Base-by-base conservation (phyloP, 2,888 invertebrate species). In the Gonocerus acuteangulatus region DNA sequence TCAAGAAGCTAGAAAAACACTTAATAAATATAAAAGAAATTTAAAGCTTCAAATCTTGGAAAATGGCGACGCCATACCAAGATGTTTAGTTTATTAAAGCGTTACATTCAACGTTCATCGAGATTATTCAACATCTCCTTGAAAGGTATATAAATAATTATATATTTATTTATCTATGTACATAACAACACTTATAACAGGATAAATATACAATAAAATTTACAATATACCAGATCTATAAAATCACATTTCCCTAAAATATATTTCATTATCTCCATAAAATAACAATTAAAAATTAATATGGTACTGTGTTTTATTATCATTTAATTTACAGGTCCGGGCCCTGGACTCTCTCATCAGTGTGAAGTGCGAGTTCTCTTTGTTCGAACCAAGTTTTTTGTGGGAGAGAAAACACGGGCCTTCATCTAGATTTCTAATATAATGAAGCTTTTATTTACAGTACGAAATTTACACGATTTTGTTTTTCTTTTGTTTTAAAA, bases 61-160 rank as follows among this genome's bases (percentile, higher is more conserved):
- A n/a, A 13, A 11, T 54, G 36, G 36, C 16, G 21, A 22, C 19
- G 11, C 54, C 22, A 42, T 11, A 4, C 42, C 42, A 42, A 34
- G 54, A 54, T 23, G 21, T 57, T 57, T 48, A 58, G 36, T 47
- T 34, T 32, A 48, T 48, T 58, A 58, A 58, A 58, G 58, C 58
- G 58, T 48, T 48, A 36, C 48, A 58, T 58, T 58, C 58, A 58
- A 47, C 58, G 48, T 22, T 57, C 19, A 47, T 42, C 21, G 21
- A 54, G 45, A 19, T 45, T 42, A 47, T 22, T 15, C 16, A 48
- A 59, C 19, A 36, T 42, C 54, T 42, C 42, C 22, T 54, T 54
- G n/a, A 39, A 54, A 32, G 19, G 54, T 34, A 36, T 42, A 42
- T 54, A 54, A 54, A 54, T 54, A 21, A 22, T 39, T 2, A 39